Conservation (phyloP, 2,888 invertebrate genomes). For the Protodeltote pygarga region DNA sequence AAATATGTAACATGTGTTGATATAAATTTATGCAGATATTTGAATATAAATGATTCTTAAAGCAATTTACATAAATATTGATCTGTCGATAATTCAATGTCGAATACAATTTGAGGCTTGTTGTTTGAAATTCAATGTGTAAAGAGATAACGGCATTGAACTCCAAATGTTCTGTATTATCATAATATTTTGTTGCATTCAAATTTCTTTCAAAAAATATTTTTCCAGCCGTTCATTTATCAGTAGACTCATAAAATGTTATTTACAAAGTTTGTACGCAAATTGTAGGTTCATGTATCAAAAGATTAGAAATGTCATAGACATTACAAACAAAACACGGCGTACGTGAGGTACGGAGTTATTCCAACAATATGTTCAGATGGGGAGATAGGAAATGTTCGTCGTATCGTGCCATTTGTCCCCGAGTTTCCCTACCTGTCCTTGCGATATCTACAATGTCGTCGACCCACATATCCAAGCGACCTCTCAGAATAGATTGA, state of each 20-base stretch:
- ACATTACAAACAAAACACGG: constrained; percentile 15
- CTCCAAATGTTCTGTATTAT: constrained; percentile 34
- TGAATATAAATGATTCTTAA: constrained; percentile 48
- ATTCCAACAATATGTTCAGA: constrained; percentile 29
- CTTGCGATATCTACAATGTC: constrained; percentile 45
- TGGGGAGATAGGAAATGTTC: constrained; percentile 36
- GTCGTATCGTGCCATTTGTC: constrained; percentile 37
- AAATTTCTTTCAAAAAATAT: too few relatives aligned
- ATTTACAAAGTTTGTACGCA: neutral
- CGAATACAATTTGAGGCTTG: constrained; percentile 43
- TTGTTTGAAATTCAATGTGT: constrained; percentile 41
- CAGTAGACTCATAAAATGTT: neutral
- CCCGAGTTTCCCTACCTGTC: constrained; percentile 41
- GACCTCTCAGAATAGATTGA: constrained; percentile 51
- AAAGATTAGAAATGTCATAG: neutral
- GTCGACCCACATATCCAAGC: constrained; percentile 46
- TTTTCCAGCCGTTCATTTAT: neutral
- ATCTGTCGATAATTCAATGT: constrained; percentile 53
- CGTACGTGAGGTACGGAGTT: constrained; percentile 20
- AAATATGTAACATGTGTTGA: constrained; percentile 43
- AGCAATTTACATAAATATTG: constrained; percentile 57
- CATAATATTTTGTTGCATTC: constrained; percentile 23
- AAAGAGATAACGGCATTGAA: constrained; percentile 46
- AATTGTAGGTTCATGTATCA: neutral
- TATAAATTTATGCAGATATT: constrained; percentile 55